These are phyloP conservation scores for Conopomorpha cramerella DNA, from an alignment of 1,140 invertebrate species.

Conservation along the genomic window DNA sequence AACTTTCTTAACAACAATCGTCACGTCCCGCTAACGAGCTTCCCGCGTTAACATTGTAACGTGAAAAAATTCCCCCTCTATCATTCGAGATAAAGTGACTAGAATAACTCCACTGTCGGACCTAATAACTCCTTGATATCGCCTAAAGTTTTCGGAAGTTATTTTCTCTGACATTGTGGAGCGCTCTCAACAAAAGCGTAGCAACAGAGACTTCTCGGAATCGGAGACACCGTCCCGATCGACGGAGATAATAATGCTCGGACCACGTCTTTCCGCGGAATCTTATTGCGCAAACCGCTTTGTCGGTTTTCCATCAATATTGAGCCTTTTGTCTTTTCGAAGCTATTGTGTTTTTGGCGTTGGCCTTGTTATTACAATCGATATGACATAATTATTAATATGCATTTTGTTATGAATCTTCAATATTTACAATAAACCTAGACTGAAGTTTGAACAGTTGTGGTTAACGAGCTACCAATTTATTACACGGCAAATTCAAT, in stretches of 20 bases:
- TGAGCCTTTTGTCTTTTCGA: constrained; percentile 46
- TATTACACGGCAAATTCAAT: too few relatives aligned
- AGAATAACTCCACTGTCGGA: too few relatives aligned
- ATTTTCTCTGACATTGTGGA: background rate
- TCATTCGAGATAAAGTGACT: too few relatives aligned
- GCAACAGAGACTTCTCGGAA: constrained; percentile 26
- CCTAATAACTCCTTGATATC: background rate
- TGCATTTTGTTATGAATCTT: constrained; percentile 1
- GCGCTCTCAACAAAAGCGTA: background rate
- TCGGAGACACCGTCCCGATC: constrained; percentile 34
- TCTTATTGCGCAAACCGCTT: constrained; percentile 52
- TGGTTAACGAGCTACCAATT: too few relatives aligned
- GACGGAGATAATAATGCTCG: constrained; percentile 48
- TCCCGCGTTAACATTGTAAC: constrained; percentile 45
- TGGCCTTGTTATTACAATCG: constrained; percentile 40
- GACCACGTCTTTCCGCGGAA: constrained; percentile 50
- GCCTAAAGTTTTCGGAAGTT: background rate
- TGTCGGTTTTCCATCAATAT: constrained; percentile 44
- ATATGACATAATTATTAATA: too few relatives aligned
- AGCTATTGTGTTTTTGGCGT: constrained; percentile 42
- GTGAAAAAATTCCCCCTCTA: constrained; percentile 42
- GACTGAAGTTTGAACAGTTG: too few relatives aligned
- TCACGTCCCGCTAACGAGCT: constrained; percentile 53
- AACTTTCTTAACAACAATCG: constrained; percentile 37
- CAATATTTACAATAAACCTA: too few relatives aligned